These are phyloP conservation scores for Octonoba sinensis DNA, from an alignment of 2,888 invertebrate species.

Conservation along the genomic window DNA sequence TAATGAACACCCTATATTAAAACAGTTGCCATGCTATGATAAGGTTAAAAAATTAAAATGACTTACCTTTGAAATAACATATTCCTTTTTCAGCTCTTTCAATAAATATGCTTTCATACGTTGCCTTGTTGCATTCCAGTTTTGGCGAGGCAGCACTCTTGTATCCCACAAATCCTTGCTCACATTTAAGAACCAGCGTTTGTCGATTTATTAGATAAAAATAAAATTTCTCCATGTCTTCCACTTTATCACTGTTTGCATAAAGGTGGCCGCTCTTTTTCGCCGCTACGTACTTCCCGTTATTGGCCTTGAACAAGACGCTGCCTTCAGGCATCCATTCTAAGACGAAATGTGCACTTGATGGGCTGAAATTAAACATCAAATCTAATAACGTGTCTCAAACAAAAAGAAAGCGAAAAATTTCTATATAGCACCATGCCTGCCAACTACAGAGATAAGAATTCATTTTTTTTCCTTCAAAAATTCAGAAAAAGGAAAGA, in stretches of 20 bases:
- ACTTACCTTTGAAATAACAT: constrained; percentile 89
- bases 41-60: neutral
- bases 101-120: constrained; percentile 87
- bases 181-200: constrained; percentile 91
- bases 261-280: constrained; percentile 95
- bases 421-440: too few species aligned
- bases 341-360: constrained; percentile 92
- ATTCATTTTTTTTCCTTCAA: too few species aligned
- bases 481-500: too few species aligned
- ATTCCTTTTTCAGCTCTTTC: constrained; percentile 85
- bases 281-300: constrained; percentile 92
- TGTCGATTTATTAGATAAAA: constrained; percentile 95
- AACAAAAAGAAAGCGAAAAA: too few species aligned
- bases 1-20: too few species aligned
- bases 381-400: too few species aligned
- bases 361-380: constrained; percentile 76
- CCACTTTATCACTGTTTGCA: constrained; percentile 83
- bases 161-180: constrained; percentile 95
- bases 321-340: constrained; percentile 93
- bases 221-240: constrained; percentile 91
- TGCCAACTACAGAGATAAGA: too few species aligned
- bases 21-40: neutral
- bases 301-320: constrained; percentile 91
- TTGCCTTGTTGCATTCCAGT: constrained; percentile 95
- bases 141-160: constrained; percentile 79